Conservation (phyloP, 1,140 invertebrate genomes). For the Steinernema khuongi region DNA sequence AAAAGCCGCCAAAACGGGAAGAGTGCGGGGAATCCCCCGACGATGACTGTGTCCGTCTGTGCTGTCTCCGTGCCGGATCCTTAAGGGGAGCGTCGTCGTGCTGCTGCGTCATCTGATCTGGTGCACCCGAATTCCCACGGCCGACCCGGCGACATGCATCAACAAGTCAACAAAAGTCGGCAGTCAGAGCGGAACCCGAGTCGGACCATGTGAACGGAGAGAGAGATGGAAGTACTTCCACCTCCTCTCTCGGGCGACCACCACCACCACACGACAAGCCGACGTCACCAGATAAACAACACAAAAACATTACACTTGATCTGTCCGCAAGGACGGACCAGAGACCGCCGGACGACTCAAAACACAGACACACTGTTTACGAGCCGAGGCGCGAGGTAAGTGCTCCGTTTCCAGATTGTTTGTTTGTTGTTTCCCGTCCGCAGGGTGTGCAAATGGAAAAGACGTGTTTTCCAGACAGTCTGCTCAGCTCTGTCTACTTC, state of each 20-base stretch:
- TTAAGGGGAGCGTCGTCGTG: too few species aligned
- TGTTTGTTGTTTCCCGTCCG: slow-evolving; percentile 10
- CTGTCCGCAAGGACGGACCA: not conserved
- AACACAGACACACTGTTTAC: slow-evolving; percentile 8
- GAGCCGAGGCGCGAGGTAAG: slow-evolving; percentile 13
- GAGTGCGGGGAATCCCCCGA: not conserved
- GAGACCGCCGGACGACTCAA: not conserved
- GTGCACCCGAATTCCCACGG: not conserved
- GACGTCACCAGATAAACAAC: slow-evolving; percentile 14
- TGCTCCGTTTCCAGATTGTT: not conserved
- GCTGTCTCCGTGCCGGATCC: too few species aligned
- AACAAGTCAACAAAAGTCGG: slow-evolving; percentile 14
- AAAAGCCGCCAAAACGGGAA: too few species aligned
- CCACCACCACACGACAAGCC: not conserved
- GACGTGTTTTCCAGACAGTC: too few species aligned
- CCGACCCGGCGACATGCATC: slow-evolving; percentile 13
- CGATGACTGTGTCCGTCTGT: not conserved
- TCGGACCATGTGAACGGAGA: not conserved
- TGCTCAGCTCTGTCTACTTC: too few species aligned
- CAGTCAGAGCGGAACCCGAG: too few species aligned
- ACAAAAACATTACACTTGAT: slow-evolving; percentile 17
- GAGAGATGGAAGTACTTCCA: not conserved
- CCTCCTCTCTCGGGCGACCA: not conserved
- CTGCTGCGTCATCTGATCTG: not conserved
- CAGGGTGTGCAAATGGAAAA: too few species aligned